phyloP scores from a whole-genome alignment of 2,888 invertebrate species.

The Drosophila hamatofila region DNA sequence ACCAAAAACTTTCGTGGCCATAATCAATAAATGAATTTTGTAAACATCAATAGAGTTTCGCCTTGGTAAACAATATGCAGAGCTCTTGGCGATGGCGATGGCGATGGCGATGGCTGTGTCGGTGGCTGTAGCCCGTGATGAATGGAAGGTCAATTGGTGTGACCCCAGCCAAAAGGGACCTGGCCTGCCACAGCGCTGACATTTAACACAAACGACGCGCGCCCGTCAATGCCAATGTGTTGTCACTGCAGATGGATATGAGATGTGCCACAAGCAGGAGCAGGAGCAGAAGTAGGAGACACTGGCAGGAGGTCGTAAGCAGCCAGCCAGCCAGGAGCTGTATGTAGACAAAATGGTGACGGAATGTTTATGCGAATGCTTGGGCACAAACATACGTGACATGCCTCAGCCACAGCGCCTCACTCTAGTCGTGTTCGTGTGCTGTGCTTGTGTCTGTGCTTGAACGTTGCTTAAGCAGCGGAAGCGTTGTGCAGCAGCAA shows the following conservation, averaged over 20 bases:
- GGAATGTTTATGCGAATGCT: conserved; percentile 79
- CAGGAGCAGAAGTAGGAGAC: background rate
- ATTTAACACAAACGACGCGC: conserved; percentile 73
- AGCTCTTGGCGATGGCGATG: background rate
- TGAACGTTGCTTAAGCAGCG: conserved; percentile 56
- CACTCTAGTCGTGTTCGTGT: conserved; percentile 16
- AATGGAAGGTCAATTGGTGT: conserved; percentile 78
- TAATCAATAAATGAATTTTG: conserved; percentile 76
- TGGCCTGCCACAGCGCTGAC: conserved; percentile 49
- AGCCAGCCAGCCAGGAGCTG: conserved; percentile 9
- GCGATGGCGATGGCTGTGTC: background rate
- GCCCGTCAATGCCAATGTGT: conserved; percentile 75
- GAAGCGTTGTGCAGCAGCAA: conserved; percentile 65
- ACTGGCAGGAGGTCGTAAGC: background rate
- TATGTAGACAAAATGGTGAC: conserved; percentile 52
- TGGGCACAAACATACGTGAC: conserved; percentile 76
- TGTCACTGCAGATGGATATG: conserved; percentile 54
- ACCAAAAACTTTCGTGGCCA: conserved; percentile 56
- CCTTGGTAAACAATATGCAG: conserved; percentile 65
- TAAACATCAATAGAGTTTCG: conserved; percentile 67
- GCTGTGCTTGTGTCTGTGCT: conserved; percentile 21
- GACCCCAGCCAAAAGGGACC: conserved; percentile 56
- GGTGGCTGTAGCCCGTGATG: conserved; percentile 48
- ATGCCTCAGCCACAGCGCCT: conserved; percentile 42
- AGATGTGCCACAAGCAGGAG: conserved; percentile 40